phyloP scores from a whole-genome alignment of 2,113 vertebrate species.

The Picathartes gymnocephalus region DNA sequence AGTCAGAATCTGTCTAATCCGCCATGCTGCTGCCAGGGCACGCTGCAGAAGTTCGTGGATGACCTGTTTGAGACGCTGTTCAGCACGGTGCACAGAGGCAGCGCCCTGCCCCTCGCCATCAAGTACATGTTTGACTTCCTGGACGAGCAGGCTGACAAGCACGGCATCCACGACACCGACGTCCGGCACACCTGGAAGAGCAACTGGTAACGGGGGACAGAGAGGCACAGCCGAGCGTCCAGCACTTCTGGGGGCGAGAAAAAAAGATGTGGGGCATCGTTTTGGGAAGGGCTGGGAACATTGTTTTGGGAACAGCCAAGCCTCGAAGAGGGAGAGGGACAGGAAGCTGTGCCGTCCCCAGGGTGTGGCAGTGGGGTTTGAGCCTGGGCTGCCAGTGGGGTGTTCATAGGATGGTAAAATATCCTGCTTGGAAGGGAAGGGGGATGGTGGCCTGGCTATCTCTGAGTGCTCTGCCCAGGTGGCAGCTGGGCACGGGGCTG shows the following conservation, averaged over 20 bases:
- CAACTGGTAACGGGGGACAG: slow-evolving; percentile 83
- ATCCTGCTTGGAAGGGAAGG: background rate
- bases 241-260: too few species aligned
- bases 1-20: accelerated
- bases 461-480: accelerated
- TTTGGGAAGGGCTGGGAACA: background rate
- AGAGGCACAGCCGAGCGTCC: too few species aligned
- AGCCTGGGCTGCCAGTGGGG: background rate
- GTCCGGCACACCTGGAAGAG: slow-evolving; percentile 99
- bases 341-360: accelerated
- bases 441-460: accelerated
- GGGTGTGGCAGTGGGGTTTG: background rate
- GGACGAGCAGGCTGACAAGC: slow-evolving; percentile 97
- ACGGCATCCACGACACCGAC: slow-evolving; percentile 92
- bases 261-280: background rate
- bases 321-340: accelerated
- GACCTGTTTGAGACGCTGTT: slow-evolving; percentile 98
- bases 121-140: slow-evolving; percentile 99
- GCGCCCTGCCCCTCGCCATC: slow-evolving; percentile 93
- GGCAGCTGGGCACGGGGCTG: background rate
- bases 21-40: slow-evolving; percentile 71
- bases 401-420: background rate
- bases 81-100: slow-evolving; percentile 95
- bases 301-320: too few species aligned
- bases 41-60: slow-evolving; percentile 96